Base-by-base conservation (phyloP, 2,888 invertebrate genomes). In the Auanema sp. region DNA sequence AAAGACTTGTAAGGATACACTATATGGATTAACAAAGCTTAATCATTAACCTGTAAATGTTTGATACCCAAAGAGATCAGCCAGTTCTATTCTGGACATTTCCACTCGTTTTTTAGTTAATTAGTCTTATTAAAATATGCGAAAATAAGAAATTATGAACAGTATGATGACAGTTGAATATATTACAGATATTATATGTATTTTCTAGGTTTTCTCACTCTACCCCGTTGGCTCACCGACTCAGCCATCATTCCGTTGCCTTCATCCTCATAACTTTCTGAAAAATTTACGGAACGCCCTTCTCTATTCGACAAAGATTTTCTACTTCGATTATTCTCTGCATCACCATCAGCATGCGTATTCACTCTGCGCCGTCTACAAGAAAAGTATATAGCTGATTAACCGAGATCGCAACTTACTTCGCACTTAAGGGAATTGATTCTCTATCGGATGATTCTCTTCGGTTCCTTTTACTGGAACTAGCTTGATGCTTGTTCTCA, bases 171-270 rank as follows among this genome's bases (percentile, higher is more conserved):
- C 33, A 23, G 16, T 24, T 53, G 23, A 53, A 33, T 14, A 11
- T 11, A 23, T 23, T 10, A 23, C 8, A 23, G 33, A 16, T 1
- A 33, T 40, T 58, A 58, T 12, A 42, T n/a, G 47, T 21, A 55
- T 1, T 23, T 47, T 8, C 61, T 33, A 21, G 14, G 25, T 47
- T 41, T 54, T 21, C 61, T 42, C 10, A 43, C 47, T 33, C 62
- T 40, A 23, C 62, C 62, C 24, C 62, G 49, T 44, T 62, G 62
- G 25, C 62, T 62, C 16, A 62, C 56, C 0, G 50, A 43, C 8
- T 21, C n/a, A 10, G 33, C 21, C 43, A 25, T 33, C 4, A 21
- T 14, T 11, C 24, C 49, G 11, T 55, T 44, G 41, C 23, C 51
- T 4, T 50, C 51, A 0, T 62, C 62, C 6, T 54, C 60, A 40